A percentile compares a stretch with the other conserved stretches of the same genome.
These are phyloP conservation scores for Cirrhinus mrigala DNA, from an alignment of 2,797 vertebrate genomes.

Conservation along the genomic window DNA sequence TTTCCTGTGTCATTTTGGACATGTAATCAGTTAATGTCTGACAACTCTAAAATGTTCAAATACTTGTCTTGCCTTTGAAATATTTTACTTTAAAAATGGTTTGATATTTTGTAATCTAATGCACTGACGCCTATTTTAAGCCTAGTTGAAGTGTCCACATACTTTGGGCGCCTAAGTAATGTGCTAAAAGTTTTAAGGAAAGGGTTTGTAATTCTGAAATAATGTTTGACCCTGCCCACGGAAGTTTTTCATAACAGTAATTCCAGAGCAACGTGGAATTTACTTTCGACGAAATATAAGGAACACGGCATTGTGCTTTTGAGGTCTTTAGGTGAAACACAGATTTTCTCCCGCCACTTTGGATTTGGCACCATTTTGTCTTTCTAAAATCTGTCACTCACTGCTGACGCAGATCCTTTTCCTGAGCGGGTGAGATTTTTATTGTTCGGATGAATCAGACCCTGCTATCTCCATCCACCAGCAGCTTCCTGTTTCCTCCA, in stretches of 20 bases:
- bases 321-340: slow-evolving; percentile 45
- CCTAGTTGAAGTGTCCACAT: neutral
- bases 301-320: slow-evolving; percentile 19
- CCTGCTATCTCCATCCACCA: slow-evolving; percentile 79
- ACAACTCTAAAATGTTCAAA: no score
- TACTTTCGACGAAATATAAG: slow-evolving; percentile 2
- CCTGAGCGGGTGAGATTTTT: slow-evolving; percentile 76
- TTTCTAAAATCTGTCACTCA: slow-evolving; percentile 66
- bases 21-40: no score
- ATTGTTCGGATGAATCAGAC: slow-evolving; percentile 80
- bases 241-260: slow-evolving; percentile 53
- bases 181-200: slow-evolving; percentile 2
- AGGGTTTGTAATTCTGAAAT: neutral
- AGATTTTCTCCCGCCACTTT: slow-evolving; percentile 58
- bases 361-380: slow-evolving; percentile 58
- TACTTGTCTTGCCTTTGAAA: no score
- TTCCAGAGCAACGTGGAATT: slow-evolving; percentile 65
- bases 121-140: neutral
- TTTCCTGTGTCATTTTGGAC: no score
- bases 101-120: no score
- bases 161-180: neutral
- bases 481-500: slow-evolving; percentile 88
- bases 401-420: slow-evolving; percentile 86
- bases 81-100: no score
- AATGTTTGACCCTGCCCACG: neutral